These are phyloP conservation scores for Cavia porcellus DNA, from an alignment of 2,113 vertebrate genomes.

Conservation along the genomic window DNA sequence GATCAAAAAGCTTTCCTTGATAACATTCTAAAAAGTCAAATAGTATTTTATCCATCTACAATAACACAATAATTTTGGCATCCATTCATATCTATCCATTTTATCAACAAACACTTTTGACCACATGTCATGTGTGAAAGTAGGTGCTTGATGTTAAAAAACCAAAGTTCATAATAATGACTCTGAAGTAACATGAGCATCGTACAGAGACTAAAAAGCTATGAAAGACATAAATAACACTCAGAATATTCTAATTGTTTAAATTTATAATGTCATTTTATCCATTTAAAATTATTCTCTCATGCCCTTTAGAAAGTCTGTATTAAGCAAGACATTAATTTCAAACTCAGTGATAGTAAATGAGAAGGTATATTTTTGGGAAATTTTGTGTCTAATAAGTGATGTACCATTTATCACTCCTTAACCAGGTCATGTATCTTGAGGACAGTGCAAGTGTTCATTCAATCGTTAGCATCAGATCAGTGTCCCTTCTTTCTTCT, in stretches of 20 bases:
- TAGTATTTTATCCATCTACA: neutral
- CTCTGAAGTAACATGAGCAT: neutral
- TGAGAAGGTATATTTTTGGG: conserved; percentile 7
- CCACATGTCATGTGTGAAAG: conserved; percentile 42
- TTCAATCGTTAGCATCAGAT: neutral
- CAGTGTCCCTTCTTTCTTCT: neutral
- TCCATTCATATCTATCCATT: conserved; percentile 23
- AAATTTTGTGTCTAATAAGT: neutral
- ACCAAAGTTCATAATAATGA: conserved; percentile 21
- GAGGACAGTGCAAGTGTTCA: neutral
- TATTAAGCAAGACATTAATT: conserved; percentile 29
- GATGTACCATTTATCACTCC: conserved; percentile 19
- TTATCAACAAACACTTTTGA: conserved; percentile 67
- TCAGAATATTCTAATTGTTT: conserved; percentile 44
- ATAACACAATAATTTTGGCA: conserved; percentile 48
- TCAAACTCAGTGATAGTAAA: conserved; percentile 22
- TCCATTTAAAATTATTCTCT: neutral
- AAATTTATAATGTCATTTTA: conserved; percentile 53
- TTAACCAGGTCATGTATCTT: neutral
- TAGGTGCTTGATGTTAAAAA: neutral
- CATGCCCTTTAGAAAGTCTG: neutral
- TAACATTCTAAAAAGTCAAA: conserved; percentile 40
- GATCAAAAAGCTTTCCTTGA: conserved; percentile 15
- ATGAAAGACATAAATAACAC: conserved; percentile 16
- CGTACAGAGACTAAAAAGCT: neutral